Conservation (phyloP, 2,113 vertebrate species). For the Notarius lentiginosus region DNA sequence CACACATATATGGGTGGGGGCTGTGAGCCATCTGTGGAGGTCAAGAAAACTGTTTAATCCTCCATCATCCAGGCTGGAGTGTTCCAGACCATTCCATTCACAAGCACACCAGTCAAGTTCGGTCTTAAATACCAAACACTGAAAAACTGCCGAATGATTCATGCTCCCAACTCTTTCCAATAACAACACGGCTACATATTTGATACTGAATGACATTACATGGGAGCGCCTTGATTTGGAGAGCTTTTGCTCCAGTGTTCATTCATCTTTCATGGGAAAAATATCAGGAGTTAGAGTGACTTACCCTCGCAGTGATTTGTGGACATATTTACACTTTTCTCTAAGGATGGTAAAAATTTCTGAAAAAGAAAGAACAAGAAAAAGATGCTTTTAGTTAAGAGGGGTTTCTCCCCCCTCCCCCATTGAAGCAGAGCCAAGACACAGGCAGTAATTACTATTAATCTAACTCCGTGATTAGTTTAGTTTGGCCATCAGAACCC, state of each 20-base stretch:
- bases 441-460: neutral
- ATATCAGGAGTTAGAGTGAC: slow-evolving; percentile 48
- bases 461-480: slow-evolving; percentile 26
- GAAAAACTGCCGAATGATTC: neutral
- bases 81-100: neutral
- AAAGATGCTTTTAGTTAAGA: neutral
- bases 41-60: neutral
- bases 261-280: slow-evolving; percentile 20
- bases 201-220: neutral
- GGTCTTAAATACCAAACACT: neutral
- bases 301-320: slow-evolving; percentile 85
- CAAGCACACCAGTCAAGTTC: neutral
- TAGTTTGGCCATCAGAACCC: slow-evolving; percentile 15
- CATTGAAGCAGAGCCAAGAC: neutral
- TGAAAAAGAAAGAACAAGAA: slow-evolving; percentile 56
- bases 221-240: slow-evolving; percentile 2
- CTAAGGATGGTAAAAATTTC: slow-evolving; percentile 84
- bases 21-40: neutral
- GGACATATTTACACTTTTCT: slow-evolving; percentile 80
- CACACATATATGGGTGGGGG: too few relatives aligned
- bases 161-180: neutral
- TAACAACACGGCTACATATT: neutral
- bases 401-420: neutral
- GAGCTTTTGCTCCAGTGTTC: neutral
- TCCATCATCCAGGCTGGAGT: neutral